These are phyloP conservation scores for Astreopora myriophthalma DNA, from an alignment of 64 coral and sea anemone genomes.

Conservation along the genomic window DNA sequence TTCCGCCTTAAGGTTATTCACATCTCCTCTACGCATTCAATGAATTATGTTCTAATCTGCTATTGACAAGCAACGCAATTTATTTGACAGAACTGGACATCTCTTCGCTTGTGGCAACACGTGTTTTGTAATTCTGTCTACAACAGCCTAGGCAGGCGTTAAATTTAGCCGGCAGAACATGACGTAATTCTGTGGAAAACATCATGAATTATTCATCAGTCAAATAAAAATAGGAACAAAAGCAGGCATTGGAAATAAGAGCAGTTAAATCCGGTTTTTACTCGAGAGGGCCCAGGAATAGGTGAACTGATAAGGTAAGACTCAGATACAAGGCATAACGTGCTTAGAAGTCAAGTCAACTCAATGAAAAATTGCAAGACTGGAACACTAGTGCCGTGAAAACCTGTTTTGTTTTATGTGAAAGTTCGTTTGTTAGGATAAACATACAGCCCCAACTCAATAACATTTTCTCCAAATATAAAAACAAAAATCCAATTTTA, in stretches of 20 bases:
- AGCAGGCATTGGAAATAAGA: background rate
- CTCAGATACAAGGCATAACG: background rate
- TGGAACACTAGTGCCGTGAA: background rate
- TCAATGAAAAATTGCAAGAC: background rate
- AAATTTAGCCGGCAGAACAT: background rate
- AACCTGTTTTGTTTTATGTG: background rate
- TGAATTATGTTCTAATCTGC: background rate
- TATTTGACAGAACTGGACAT: background rate
- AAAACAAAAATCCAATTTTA: background rate
- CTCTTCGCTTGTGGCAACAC: background rate
- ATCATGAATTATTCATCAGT: background rate
- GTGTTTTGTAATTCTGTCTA: background rate
- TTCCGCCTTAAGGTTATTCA: too few relatives aligned
- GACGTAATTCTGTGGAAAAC: slow-evolving; percentile 27
- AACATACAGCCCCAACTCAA: background rate
- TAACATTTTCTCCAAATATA: background rate
- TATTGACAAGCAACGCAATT: background rate
- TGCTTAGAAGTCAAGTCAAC: background rate
- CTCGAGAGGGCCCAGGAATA: background rate
- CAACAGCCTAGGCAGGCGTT: background rate
- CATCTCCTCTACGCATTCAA: background rate
- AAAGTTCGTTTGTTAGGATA: background rate
- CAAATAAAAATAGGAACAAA: slow-evolving; percentile 17
- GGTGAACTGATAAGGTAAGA: background rate
- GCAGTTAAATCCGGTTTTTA: background rate